Evolutionary conservation across 2,797 vertebrate species (phyloP).

Genomic region (Halcyon chelicuti): DNA sequence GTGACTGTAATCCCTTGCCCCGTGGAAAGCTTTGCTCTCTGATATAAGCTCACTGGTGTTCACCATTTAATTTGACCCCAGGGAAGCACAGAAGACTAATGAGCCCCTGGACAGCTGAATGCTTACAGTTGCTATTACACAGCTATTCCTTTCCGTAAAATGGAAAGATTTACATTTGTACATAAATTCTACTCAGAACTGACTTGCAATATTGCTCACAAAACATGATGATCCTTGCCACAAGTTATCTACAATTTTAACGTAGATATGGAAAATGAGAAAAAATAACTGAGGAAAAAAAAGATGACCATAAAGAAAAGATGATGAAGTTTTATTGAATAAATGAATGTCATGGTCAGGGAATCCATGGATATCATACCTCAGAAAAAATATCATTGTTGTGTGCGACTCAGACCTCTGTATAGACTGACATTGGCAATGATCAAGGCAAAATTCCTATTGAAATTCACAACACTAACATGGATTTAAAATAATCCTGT

Average conservation of each 20-base stretch:
- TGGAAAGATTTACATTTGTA: background rate
- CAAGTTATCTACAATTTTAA: background rate
- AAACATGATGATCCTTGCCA: background rate
- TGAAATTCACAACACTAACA: background rate
- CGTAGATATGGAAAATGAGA: background rate
- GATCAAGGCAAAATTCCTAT: background rate
- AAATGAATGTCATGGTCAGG: background rate
- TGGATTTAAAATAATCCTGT: background rate
- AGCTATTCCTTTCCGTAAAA: background rate
- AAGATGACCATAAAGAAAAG: background rate
- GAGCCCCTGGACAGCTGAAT: conserved; percentile 30
- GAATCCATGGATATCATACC: background rate
- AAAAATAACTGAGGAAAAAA: background rate
- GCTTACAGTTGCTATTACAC: background rate
- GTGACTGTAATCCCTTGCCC: conserved; percentile 11
- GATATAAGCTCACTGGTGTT: conserved; percentile 9
- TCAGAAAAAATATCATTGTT: background rate
- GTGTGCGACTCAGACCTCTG: fast-evolving
- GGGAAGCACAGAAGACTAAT: conserved; percentile 38
- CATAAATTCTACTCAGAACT: background rate
- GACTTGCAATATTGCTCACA: background rate
- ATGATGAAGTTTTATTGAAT: background rate
- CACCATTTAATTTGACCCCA: conserved; percentile 49
- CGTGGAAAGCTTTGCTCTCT: background rate
- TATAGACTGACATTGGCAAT: background rate